Evolutionary conservation across 2,888 invertebrate species (phyloP), one percentile per base, ranked within the genome.

Genomic region (Drosophila aldrichi): DNA sequence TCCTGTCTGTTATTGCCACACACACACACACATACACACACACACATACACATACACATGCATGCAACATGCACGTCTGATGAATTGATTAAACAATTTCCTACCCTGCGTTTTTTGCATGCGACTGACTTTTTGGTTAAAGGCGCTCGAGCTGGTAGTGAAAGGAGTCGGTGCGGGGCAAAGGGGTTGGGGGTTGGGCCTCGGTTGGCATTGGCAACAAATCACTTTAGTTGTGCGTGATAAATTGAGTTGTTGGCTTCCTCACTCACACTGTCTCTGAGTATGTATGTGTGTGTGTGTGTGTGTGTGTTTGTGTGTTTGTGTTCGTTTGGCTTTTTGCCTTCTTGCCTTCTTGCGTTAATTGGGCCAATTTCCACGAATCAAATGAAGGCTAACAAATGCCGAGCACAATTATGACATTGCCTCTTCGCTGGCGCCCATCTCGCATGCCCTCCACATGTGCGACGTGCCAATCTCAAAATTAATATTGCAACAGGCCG

Each of bases 161-260:
- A 7, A 10, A 2, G 25, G 25, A 5, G 25, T 3, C 29, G 22
- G 8, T 14, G 2, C 1, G 22, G 8, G 6, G 14, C 5, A 2
- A 6, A 8, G 22, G 22, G 56, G 78, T 25, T 60, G 49, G 41
- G 51, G 25, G 8, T 25, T 10, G 36, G 22, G 48, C 46, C 29
- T 25, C 61, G 72, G 90, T 88, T 90, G 90, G 89, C 87, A 88
- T 87, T 90, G 87, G 90, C 87, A 88, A 88, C 87, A 88, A 88
- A 88, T 88, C 87, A 88, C 86, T 88, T 88, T 90, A 88, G 87
- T 88, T 87, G 89, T 90, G 87, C 87, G 90, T 88, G 87, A 90
- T 88, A 88, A 90, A 88, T 90, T 88, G 89, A 90, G 89, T 88
- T 90, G 87, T 86, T 85, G 75, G 72, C 59, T 67, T 52, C 29